Base-by-base conservation (phyloP, 2,888 invertebrate species). In the Pedicia rivosa region DNA sequence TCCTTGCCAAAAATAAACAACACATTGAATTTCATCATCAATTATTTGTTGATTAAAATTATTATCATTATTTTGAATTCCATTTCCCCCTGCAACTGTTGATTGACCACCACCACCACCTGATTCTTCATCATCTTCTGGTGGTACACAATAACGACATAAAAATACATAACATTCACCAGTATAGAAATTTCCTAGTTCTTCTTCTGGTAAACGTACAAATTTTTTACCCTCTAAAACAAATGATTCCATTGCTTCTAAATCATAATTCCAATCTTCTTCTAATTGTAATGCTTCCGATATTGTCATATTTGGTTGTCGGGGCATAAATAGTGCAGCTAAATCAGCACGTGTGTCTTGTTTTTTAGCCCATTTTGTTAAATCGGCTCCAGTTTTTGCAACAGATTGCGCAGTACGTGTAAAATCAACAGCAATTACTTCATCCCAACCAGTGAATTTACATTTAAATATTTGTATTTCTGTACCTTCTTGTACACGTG, bases 1-100 rank as follows among this genome's bases (percentile, higher is more conserved):
- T 1, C 97, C 97, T 64, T 99, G 98, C 98, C 98, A 98, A 67
- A 99, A 99, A 64, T 98, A 98, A n/a, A 97, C 95, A 33, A 94
- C 87, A 65, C 92, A 94, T 53, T 88, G 86, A 51, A 79, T 83
- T 37, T 62, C 62, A 38, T 62, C 62, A 13, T 59, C 61, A 1
- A 54, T 52, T 12, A 52, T 54, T 3, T 47, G 48, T 36, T 63
- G 67, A 13, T 68, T 71, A 5, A 70, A 71, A 3, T 34, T 35
- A n/a, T n/a, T n/a, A n/a, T n/a, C n/a, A n/a, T n/a, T n/a, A n/a
- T n/a, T n/a, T 17, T 36, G 34, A 16, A 25, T 24, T 25, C 22
- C 36, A 14, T 17, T 9, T 2, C 46, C 52, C 4, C 62, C 67
- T n/a, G n/a, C n/a, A n/a, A n/a, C n/a, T n/a, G n/a, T n/a, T n/a